Evolutionary conservation across 2,888 invertebrate species (phyloP), one percentile per base, ranked within the genome.

Genomic region (Leptarthrus brevirostris): DNA sequence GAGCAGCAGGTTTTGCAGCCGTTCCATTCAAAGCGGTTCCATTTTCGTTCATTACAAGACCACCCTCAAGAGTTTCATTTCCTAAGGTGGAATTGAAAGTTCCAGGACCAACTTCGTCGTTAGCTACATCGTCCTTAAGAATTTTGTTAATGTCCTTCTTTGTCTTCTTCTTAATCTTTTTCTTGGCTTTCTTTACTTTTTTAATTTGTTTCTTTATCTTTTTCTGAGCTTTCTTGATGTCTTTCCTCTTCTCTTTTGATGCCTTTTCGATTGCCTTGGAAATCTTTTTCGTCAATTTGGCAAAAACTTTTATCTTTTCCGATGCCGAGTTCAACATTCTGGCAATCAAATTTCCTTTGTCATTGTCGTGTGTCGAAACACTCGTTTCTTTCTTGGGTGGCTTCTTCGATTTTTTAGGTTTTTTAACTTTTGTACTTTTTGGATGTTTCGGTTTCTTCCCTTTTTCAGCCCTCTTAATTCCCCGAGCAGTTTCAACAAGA

Each of bases 181-280:
- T 56, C 20, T 44, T 71, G 10, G 34, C 44, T 36, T 71, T 71
- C 40, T 71, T 18, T 8, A 22, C 56, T 14, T 72, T 44, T n/a
- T 72, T 56, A 8, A 72, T 30, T 24, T 72, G 16, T 12, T 72
- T 44, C 4, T 58, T 4, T 8, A 72, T 72, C 26, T 72, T 44
- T 20, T 72, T 72, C 26, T 26, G 47, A 20, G 56, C 26, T 26
- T 56, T 56, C 16, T 72, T 47, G 12, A 72, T 26, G 18, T 72
- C 72, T 20, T 72, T 54, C 1, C 22, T 16, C 26, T 72, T 72
- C 14, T 72, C 22, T 8, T 56, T 54, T 3, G 72, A 53, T 20
- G 72, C 56, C 22, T 72, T 56, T 2, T 70, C 56, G 10, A 74
- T 66, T n/a, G 74, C 71, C 52, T 74, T 74, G 18, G 74, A 72